Evolutionary conservation across 2,888 invertebrate species (phyloP), one percentile per base, ranked within the genome.

Genomic region (Lycophotia porphyrea): DNA sequence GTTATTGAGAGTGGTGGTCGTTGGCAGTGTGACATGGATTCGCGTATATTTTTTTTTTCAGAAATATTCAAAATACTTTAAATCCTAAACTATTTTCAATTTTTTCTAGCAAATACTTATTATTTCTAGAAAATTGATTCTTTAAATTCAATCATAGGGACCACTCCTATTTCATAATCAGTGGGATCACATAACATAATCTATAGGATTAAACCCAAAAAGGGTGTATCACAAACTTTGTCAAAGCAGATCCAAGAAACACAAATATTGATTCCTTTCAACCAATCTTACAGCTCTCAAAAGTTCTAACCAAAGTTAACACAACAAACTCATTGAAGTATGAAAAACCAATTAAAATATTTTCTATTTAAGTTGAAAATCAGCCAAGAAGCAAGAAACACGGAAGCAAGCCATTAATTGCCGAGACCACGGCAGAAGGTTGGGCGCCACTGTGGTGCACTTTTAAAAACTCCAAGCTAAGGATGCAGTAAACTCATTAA

Each of bases 401-500:
- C 78, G 84, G 74, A 68, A 88, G 90, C 88, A 91, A 69, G 71
- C 92, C 89, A 92, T 94, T 93, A 94, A 95, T 95, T 94, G 93
- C 93, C 89, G 89, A 90, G 92, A 89, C 89, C 89, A 86, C 74
- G 86, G 88, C 91, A 90, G 89, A 91, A 91, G 91, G 90, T 89
- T 91, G 85, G 91, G 92, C 91, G 92, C 91, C 92, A 90, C 91
- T 91, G 61, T 76, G 67, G 88, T 92, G 91, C 92, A 93, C 93
- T 95, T 94, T 95, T 93, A 93, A 93, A 94, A 95, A 95, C 91
- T 94, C 92, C 81, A 87, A 85, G 82, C 89, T 81, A 89, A 91
- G 91, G 92, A 94, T 93, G 94, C 93, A 93, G 93, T 93, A 93
- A 95, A 95, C 95, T 95, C 94, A 95, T 96, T 95, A 95, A 92